Evolutionary conservation across 2,797 vertebrate species (phyloP), one percentile per base, ranked within the genome.

Genomic region (Rhinella marina): DNA sequence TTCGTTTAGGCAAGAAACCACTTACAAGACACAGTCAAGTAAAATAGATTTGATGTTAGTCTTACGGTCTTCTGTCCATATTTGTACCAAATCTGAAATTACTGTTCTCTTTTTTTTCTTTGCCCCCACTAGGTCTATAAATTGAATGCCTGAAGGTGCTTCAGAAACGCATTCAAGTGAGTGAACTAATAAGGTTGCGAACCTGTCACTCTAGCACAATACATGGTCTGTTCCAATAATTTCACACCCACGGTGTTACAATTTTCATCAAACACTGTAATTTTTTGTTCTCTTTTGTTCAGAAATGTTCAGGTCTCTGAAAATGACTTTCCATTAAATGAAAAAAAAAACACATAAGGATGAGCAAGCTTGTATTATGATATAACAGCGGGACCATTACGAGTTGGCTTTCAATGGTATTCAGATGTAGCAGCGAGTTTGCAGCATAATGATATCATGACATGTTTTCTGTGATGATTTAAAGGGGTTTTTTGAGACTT

Each of bases 101-200:
- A 73, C 87, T 57, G 48, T 84, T 87, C 80, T 82, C 17, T 88
- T 73, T 78, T 84, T 82, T 57, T 82, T 12, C n/a, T 41, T 61
- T 82, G 57, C 80, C 80, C 80, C 79, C 62, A 59, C 56, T 64
- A 68, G 54, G 68, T 87, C 86, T 56, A 27, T 52, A 88, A 79
- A 84, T 59, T 70, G 73, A 84, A 88, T 50, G 81, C 73, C 87
- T 70, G 57, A 68, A 88, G 87, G 61, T 88, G 81, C 41, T 68
- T 41, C 52, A 77, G 62, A 78, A 73, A 75, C 21, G 86, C 86
- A 88, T 73, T 78, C 73, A 84, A 88, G 72, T 79, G 87, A 77
- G 76, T 54, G 81, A 88, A 79, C 72, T 84, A 84, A 88, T 84
- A 84, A 87, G 86, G 78, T 70, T 83, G 73, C 79, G 87, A 88